phyloP scores from a whole-genome alignment of 1,140 invertebrate genomes.

The Batillaria attramentaria region DNA sequence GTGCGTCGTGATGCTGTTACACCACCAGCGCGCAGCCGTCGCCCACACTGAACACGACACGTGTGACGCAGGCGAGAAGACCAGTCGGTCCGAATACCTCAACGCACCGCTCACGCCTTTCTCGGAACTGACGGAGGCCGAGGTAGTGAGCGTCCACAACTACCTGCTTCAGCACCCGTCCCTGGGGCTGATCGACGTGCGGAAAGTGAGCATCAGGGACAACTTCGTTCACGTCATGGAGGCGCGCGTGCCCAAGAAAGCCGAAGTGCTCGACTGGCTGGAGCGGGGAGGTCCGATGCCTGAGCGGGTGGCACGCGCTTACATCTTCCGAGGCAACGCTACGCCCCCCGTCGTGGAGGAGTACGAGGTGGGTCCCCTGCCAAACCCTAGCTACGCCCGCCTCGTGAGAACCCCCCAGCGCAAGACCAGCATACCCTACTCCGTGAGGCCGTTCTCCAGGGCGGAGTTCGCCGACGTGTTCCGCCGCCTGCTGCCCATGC shows the following conservation, averaged over 20 bases:
- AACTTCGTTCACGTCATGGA: conserved; percentile 64
- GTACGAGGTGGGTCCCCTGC: conserved; percentile 60
- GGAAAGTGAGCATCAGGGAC: conserved; percentile 44
- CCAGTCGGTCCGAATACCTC: conserved; percentile 28
- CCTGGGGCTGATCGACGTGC: conserved; percentile 16
- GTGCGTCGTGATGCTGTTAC: background rate
- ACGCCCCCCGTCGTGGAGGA: conserved; percentile 58
- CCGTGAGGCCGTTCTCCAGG: conserved; percentile 57
- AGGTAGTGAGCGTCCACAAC: conserved; percentile 43
- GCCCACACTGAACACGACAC: background rate
- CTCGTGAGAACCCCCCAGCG: conserved; percentile 43
- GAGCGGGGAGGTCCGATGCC: conserved; percentile 47
- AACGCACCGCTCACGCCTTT: conserved; percentile 36
- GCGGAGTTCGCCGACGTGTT: conserved; percentile 60
- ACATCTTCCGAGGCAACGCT: conserved; percentile 58
- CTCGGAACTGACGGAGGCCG: conserved; percentile 44
- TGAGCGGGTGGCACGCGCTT: conserved; percentile 53
- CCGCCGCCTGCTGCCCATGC: conserved; percentile 41
- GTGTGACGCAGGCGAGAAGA: background rate
- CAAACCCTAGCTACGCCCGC: conserved; percentile 43
- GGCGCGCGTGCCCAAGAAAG: conserved; percentile 52
- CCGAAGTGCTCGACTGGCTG: conserved; percentile 54
- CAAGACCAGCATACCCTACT: conserved; percentile 55
- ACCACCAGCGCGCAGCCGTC: background rate
- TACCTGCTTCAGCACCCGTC: conserved; percentile 38